These are phyloP conservation scores for Monopterus albus DNA, from an alignment of 2,113 vertebrate species.

Conservation along the genomic window DNA sequence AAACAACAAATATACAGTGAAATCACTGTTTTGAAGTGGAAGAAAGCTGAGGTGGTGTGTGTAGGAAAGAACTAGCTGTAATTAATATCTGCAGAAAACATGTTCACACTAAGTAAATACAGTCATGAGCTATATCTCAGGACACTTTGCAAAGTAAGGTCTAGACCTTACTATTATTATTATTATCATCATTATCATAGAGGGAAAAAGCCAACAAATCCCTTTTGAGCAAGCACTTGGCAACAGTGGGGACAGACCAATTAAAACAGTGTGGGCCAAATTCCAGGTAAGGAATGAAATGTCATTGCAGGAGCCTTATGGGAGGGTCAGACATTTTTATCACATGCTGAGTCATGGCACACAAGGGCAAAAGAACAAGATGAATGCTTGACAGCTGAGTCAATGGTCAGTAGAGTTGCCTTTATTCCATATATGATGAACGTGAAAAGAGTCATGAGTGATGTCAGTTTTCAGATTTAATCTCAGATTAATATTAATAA, in stretches of 20 bases:
- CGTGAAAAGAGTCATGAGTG: neutral
- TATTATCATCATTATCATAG: too few species aligned
- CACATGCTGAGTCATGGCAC: neutral
- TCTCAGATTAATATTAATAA: neutral
- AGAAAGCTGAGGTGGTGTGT: neutral
- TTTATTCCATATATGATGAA: neutral
- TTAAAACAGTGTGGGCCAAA: neutral
- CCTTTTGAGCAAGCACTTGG: too few species aligned
- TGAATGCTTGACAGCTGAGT: neutral
- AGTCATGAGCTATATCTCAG: neutral
- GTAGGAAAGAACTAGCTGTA: neutral
- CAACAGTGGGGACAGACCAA: too few species aligned
- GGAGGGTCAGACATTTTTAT: neutral
- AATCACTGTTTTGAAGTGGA: neutral
- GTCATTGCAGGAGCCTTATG: neutral
- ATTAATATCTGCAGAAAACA: too few species aligned
- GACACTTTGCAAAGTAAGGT: too few species aligned
- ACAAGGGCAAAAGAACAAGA: neutral
- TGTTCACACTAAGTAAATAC: neutral
- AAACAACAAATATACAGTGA: neutral
- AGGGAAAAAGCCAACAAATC: too few species aligned
- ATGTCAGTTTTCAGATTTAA: neutral
- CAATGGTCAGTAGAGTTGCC: neutral
- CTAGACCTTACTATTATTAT: too few species aligned
- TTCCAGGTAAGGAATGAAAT: neutral